Base-by-base conservation (phyloP, 2,113 vertebrate genomes). In the Thomomys bottae region DNA sequence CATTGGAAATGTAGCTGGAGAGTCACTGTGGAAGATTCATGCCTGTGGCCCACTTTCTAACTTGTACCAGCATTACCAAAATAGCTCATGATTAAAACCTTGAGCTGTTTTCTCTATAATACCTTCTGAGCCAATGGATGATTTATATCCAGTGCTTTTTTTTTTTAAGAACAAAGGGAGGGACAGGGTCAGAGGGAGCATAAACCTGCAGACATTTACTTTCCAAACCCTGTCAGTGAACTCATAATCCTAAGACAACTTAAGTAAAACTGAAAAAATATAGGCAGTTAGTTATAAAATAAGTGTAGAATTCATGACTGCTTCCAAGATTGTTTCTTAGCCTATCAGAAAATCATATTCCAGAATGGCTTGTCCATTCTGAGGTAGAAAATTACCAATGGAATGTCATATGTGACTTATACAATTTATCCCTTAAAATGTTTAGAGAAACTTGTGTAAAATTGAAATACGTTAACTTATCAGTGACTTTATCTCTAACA, bases 281-380 rank as follows among this genome's bases (percentile, higher is more conserved):
- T 24, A 72, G 36, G 32, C 18, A 68, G 30, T 63, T 76, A 64
- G 6, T 76, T 75, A 24, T 80, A 80, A 83, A 88, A 89, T 70
- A 45, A 30, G 34, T 87, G 26, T 20, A 57, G 34, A 67, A 71
- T 94, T 91, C 40, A 38, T 81, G 57, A 78, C 3, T 30, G 64
- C 11, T 87, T 88, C 32, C 7, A 40, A 20, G 45, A 63, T 28
- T 20, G 20, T 73, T 49, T 80, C 36, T 59, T 68, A 75, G 4
- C 64, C 12, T 40, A 21, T 54, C 40, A 17, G 30, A 45, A 80
- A 90, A 57, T 68, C 24, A 24, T 34, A 36, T 83, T 88, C 61
- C 34, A 67, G 45, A 88, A 34, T 79, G 36, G 11, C 36, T 63
- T 93, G 75, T 93, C 36, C 66, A 61, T 83, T 85, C 18, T 36